Base-by-base conservation (phyloP, 1,140 invertebrate genomes). In the Phocides pigmalion region DNA sequence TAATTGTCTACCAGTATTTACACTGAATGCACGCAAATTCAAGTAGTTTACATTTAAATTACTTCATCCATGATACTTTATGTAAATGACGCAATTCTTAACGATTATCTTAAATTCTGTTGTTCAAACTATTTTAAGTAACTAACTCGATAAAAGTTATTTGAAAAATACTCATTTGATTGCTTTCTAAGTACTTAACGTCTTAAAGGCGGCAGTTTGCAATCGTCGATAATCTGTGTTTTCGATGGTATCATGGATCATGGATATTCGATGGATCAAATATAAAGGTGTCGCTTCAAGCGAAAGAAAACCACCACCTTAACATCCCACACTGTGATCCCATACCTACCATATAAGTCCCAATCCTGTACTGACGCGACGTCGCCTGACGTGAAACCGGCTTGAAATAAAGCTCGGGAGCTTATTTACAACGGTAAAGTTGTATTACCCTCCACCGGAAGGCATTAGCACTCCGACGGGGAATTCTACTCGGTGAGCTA, bases 361-460 rank as follows among this genome's bases (percentile, higher is more conserved):
- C 12, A 4, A 14, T 35, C 25, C 35, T 39, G 32, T 37, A 54
- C 41, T 54, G 50, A 54, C 32, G 50, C 12, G 32, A 39, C n/a
- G n/a, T n/a, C n/a, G n/a, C n/a, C n/a, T n/a, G n/a, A n/a, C 12
- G 50, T 20, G 32, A 54, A 54, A 54, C 50, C 50, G 50, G 50
- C 35, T 54, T 37, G 50, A 19, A 39, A 14, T 54, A 37, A 39
- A 41, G 17, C 35, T 19, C 35, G 17, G 28, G 15, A 28, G 41
- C 41, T 25, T 22, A 3, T 19, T 46, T 6, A 47, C 62, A 72
- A 72, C 71, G 67, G 64, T 70, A 75, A 64, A 70, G 39, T 64
- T 70, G 58, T 74, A 74, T 74, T 70, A 76, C 62, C 61, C 51
- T 35, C 49, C 66, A 66, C 73, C 71, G 79, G 74, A 80, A 71